Evolutionary conservation across 2,797 vertebrate genomes (phyloP).

Genomic region (Parauchenoglanis ngamensis): DNA sequence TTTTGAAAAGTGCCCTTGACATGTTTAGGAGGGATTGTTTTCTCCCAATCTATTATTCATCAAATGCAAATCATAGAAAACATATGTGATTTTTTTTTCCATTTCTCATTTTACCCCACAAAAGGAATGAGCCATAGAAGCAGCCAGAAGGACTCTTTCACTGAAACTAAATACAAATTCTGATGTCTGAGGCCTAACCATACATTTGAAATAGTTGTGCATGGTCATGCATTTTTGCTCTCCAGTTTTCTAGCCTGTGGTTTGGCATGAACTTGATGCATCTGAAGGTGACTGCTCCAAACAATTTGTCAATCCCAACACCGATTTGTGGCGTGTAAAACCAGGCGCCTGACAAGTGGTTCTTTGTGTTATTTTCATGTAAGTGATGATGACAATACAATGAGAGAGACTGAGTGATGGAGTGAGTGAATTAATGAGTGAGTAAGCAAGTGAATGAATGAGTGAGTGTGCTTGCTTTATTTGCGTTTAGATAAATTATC

Average conservation of each 20-base stretch:
- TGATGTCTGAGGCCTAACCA: conserved; percentile 54
- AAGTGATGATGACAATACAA: conserved; percentile 42
- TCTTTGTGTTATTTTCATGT: conserved; percentile 37
- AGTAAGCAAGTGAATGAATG: conserved; percentile 19
- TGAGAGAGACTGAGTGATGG: conserved; percentile 16
- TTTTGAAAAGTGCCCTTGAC: conserved; percentile 24
- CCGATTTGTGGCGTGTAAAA: conserved; percentile 47
- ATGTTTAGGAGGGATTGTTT: conserved; percentile 18
- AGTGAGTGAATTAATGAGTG: conserved; percentile 23
- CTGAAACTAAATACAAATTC: conserved; percentile 58
- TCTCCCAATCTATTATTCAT: conserved; percentile 34
- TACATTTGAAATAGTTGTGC: conserved; percentile 57
- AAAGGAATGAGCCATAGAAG: conserved; percentile 47
- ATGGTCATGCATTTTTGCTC: conserved; percentile 57
- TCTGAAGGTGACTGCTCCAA: conserved; percentile 56
- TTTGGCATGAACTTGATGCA: conserved; percentile 49
- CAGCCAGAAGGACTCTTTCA: conserved; percentile 48
- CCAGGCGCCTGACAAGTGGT: conserved; percentile 40
- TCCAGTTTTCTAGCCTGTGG: conserved; percentile 54
- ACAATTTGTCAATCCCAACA: conserved; percentile 51
- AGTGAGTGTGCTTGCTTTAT: background rate
- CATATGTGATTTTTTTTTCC: conserved; percentile 35
- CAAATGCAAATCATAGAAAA: conserved; percentile 47
- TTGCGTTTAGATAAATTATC: conserved; percentile 11
- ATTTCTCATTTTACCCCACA: conserved; percentile 46